Evolutionary conservation across 2,888 invertebrate genomes (phyloP).

Genomic region (Eueremaeus valkanovi): DNA sequence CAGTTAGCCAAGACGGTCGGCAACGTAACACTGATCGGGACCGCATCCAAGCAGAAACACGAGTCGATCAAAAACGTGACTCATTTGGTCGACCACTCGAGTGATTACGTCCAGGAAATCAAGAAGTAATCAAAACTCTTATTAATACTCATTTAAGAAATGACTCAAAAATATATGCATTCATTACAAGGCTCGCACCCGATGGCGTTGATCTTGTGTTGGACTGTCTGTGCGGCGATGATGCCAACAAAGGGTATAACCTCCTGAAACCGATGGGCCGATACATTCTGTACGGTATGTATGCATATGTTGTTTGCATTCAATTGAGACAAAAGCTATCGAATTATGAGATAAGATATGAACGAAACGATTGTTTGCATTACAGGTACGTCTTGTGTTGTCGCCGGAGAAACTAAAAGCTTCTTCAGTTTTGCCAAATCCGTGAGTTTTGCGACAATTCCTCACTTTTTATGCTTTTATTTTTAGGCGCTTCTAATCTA

Average conservation of each 20-base stretch:
- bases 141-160: too few species aligned
- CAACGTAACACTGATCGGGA: constrained; percentile 75
- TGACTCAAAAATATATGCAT: too few species aligned
- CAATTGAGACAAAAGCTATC: too few species aligned
- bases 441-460: constrained; percentile 58
- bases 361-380: constrained; percentile 47
- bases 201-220: constrained; percentile 76
- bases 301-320: neutral
- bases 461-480: constrained; percentile 16
- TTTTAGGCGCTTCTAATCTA: constrained; percentile 71
- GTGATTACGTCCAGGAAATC: constrained; percentile 77
- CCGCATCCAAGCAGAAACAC: constrained; percentile 78
- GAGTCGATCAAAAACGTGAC: constrained; percentile 72
- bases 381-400: constrained; percentile 76
- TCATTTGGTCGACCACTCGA: constrained; percentile 72
- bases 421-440: constrained; percentile 85
- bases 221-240: constrained; percentile 83
- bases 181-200: constrained; percentile 60
- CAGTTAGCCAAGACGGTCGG: constrained; percentile 75
- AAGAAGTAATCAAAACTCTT: constrained; percentile 63
- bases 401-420: constrained; percentile 85
- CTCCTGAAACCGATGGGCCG: constrained; percentile 81
- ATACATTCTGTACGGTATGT: constrained; percentile 74
- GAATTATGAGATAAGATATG: neutral
- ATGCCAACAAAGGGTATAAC: constrained; percentile 72